Base-by-base conservation (phyloP, 2,888 invertebrate genomes). In the Glaucopsyche alexis region DNA sequence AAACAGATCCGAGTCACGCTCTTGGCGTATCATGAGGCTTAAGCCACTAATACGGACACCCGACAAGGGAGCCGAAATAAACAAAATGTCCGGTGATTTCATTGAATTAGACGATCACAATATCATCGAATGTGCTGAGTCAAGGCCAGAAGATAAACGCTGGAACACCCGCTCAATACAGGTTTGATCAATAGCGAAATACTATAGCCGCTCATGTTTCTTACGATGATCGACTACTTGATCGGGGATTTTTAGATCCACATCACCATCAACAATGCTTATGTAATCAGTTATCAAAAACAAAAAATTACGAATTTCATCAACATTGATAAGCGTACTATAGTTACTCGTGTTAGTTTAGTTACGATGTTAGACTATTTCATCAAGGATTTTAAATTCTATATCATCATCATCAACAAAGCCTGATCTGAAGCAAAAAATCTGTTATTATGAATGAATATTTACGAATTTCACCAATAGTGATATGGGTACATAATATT, bases 91-190 rank as follows among this genome's bases (percentile, higher is more conserved):
- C 86, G 83, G 87, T 88, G 90, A 90, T 91, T 90, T 92, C 91
- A 93, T 93, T 93, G 92, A 93, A 92, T 93, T 93, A 93, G 89
- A 84, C 83, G 90, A 88, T 89, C 90, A 92, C 91, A 91, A 90
- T 91, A 85, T 85, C 81, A 79, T 78, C 78, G 77, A 82, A 85
- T 85, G 80, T 86, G 91, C 91, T 83, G 87, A 84, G 79, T 92
- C 92, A 92, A 74, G 77, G 80, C 88, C 88, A 87, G 80, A 81
- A 80, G 87, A 77, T 88, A 89, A 91, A 91, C 90, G 91, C 91
- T 91, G 91, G 86, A 91, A 92, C 91, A 89, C 85, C 86, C 87
- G 87, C 83, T 91, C 90, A 90, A 91, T 89, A 86, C 87, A 80
- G 85, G 89, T 88, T 90, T 89, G 91, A 91, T 91, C 91, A 91